Percentiles rank a stretch among this genome's conserved stretches.
Evolutionary conservation across 1,140 invertebrate species (phyloP).

Genomic region (Maconellicoccus hirsutus): DNA sequence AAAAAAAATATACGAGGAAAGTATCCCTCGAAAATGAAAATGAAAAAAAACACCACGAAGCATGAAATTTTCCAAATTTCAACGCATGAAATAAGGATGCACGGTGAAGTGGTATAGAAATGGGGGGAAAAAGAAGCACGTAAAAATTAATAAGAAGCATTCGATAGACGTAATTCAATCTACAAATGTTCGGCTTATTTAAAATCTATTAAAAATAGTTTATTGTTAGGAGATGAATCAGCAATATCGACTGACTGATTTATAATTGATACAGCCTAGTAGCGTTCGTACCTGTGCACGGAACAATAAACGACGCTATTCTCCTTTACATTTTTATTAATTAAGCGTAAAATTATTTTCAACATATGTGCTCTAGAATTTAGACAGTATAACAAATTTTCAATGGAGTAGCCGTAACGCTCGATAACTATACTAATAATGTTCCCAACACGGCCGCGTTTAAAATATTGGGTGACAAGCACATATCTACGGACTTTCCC

Average conservation of each 20-base stretch:
- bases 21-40: too few species aligned
- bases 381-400: conserved; percentile 22
- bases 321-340: conserved; percentile 18
- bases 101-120: background rate
- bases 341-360: conserved; percentile 22
- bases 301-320: conserved; percentile 19
- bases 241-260: conserved; percentile 10
- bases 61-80: too few species aligned
- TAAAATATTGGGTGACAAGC: conserved; percentile 14
- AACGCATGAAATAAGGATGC: background rate
- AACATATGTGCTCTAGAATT: conserved; percentile 20
- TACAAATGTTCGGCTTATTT: conserved; percentile 21
- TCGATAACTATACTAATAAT: conserved; percentile 17
- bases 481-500: background rate
- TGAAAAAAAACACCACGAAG: too few species aligned
- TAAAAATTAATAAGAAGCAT: conserved; percentile 20
- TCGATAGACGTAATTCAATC: conserved; percentile 22
- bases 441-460: background rate
- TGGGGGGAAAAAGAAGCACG: background rate
- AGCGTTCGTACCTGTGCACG: conserved; percentile 2
- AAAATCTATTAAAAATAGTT: conserved; percentile 23
- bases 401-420: conserved; percentile 13
- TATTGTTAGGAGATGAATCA: conserved; percentile 12
- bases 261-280: conserved; percentile 14
- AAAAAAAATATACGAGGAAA: too few species aligned